These are phyloP conservation scores for Cyanoliseus patagonus DNA, from an alignment of 2,113 vertebrate species.

Conservation along the genomic window DNA sequence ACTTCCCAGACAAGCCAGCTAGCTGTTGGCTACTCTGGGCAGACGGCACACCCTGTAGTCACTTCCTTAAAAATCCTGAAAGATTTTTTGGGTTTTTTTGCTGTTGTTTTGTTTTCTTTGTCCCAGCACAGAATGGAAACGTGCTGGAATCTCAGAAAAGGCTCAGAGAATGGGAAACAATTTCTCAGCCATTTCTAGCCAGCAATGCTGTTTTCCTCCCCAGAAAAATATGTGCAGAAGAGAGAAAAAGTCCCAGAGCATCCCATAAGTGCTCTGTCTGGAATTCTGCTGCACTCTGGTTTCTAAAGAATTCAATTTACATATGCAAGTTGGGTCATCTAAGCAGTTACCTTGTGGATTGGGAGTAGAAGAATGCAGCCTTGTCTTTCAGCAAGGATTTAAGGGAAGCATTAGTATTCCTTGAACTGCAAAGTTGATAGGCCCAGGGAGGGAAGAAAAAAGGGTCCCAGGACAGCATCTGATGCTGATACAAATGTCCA, in stretches of 20 bases:
- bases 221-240: slow-evolving; percentile 46
- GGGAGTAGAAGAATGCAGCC: slow-evolving; percentile 68
- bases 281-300: slow-evolving; percentile 39
- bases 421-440: slow-evolving; percentile 65
- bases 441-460: slow-evolving; percentile 57
- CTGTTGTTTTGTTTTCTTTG: slow-evolving; percentile 36
- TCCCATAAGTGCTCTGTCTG: slow-evolving; percentile 39
- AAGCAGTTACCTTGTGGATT: slow-evolving; percentile 64
- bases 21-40: neutral
- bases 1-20: neutral
- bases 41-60: neutral
- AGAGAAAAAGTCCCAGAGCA: slow-evolving; percentile 42
- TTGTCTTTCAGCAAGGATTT: slow-evolving; percentile 74
- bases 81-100: neutral
- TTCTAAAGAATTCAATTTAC: slow-evolving; percentile 69
- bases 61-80: neutral
- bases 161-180: slow-evolving; percentile 25
- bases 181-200: slow-evolving; percentile 64
- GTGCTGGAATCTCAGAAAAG: slow-evolving; percentile 54
- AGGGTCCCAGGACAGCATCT: slow-evolving; percentile 74
- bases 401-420: slow-evolving; percentile 61
- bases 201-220: slow-evolving; percentile 39
- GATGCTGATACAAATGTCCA: slow-evolving; percentile 81
- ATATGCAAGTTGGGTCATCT: slow-evolving; percentile 54
- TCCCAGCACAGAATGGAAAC: slow-evolving; percentile 48